Evolutionary conservation across 1,140 invertebrate genomes (phyloP), one percentile per base, ranked within the genome.

Genomic region (Leptestheria dahalacensis): DNA sequence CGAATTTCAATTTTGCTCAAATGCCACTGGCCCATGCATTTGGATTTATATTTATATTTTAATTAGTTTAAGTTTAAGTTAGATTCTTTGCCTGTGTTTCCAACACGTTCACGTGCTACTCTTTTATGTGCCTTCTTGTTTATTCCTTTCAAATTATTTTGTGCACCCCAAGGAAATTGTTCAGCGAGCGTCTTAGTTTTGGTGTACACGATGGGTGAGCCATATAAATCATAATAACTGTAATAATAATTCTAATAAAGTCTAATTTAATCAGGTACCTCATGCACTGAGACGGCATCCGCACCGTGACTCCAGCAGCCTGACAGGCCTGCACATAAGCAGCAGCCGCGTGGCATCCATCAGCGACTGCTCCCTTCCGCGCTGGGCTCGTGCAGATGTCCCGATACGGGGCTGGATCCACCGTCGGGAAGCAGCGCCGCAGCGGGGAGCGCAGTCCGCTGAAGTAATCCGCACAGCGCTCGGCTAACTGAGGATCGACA

Each of bases 301-400:
- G 78, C 4, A 91, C 72, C 24, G 82, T 82, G 21, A 88, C 82
- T 65, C 87, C 83, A 21, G 82, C 74, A 57, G 77, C 77, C 6
- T 74, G 70, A 66, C 91, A 95, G 25, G 82, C 76, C 65, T 84
- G 78, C 29, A 84, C 81, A 68, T 94, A 94, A 1, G 85, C 79
- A 62, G 83, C 73, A 0, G 85, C 86, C 1, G 85, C 75, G 3
- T 80, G 78, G 69, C 90, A 93, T 82, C 82, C 25, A 73, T 71
- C 18, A 33, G 18, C 29, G 53, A 54, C 12, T 10, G 26, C 57
- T 28, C 60, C 55, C 21, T 78, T 74, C 0, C 68, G 65, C 15
- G 65, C 66, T 52, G 73, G 73, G 23, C 74, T 76, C 24, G 74
- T 48, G 66, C 87, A 89, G 70, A 85, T 80, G 1, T 68, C 65